Evolutionary conservation across 2,797 vertebrate genomes (phyloP), one percentile per base, ranked within the genome.

Genomic region (Dermochelys coriacea): DNA sequence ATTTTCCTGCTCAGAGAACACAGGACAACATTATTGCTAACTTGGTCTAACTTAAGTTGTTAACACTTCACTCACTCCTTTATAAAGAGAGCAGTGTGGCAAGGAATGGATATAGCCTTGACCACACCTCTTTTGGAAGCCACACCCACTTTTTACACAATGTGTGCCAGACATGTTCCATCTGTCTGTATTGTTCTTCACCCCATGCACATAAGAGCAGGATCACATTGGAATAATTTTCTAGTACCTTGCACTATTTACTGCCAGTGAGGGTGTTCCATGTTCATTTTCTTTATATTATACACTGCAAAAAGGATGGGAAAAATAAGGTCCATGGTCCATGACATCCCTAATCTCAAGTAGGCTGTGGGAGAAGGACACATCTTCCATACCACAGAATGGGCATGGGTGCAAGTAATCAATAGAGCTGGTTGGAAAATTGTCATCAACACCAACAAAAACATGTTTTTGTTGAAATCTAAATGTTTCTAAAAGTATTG

Each of bases 221-320:
- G 91, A n/a, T 59, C 31, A 0, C 57, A 23, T 61, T 29, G 84
- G 54, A 41, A 50, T 0, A 0, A 2, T 8, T 2, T 16, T 37
- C n/a, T 6, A 31, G 87, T 27, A 12, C 55, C 0, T 19, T 34
- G 0, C 0, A 41, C 83, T 0, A 2, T 1, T 1, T 23, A 59
- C 50, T 2, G 89, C 54, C 54, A 25, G 25, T 52, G 2, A 0
- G 34, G 0, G 1, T 0, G 2, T 19, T 7, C 41, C 0, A 0
- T 1, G 71, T 5, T 45, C 12, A 0, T 55, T 55, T 55, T 55
- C 54, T 23, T 55, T 55, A 23, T 12, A 0, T 74, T 1, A 0
- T 19, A 61, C 49, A 78, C 51, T 29, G 84, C 4, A 2, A 6
- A 0, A 55, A 55, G 21, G 23, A 55, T 52, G 54, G 8, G 54